These are phyloP conservation scores for Pipistrellus pygmaeus DNA, from an alignment of 2,797 vertebrate species.

Conservation along the genomic window DNA sequence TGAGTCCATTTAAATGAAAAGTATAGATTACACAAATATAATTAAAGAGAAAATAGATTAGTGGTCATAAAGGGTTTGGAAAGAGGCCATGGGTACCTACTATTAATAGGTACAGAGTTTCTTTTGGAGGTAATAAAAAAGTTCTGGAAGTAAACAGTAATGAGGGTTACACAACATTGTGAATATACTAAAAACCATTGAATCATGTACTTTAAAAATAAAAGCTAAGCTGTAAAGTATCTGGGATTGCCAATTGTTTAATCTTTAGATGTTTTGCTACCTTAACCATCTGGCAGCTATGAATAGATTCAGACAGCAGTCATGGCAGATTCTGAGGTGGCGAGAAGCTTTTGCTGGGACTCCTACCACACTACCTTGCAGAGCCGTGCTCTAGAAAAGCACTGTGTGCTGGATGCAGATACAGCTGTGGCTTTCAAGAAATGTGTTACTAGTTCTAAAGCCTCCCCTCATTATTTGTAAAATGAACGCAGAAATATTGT, in stretches of 20 bases:
- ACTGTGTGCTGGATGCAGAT: neutral
- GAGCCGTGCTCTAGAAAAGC: neutral
- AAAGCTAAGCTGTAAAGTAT: slow-evolving; percentile 9
- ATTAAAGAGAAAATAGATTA: neutral
- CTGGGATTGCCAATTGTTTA: slow-evolving; percentile 23
- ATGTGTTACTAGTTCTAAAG: neutral
- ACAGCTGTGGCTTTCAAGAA: slow-evolving; percentile 26
- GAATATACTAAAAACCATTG: neutral
- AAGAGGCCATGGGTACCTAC: neutral
- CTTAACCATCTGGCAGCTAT: slow-evolving; percentile 19
- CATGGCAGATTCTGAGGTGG: neutral
- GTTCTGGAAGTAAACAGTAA: neutral
- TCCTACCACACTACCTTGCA: neutral
- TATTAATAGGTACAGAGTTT: neutral
- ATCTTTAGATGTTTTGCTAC: slow-evolving; percentile 13
- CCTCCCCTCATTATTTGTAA: neutral
- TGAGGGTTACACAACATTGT: neutral
- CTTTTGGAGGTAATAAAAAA: neutral
- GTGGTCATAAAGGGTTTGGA: neutral
- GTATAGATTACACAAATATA: neutral
- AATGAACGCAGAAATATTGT: neutral
- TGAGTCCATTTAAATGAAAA: neutral
- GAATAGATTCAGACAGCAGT: slow-evolving; percentile 17
- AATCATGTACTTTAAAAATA: neutral
- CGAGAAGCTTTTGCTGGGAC: neutral